Percentiles rank a stretch among this genome's conserved stretches.
phyloP scores from a whole-genome alignment of 2,888 invertebrate genomes.

The Vanessa cardui region DNA sequence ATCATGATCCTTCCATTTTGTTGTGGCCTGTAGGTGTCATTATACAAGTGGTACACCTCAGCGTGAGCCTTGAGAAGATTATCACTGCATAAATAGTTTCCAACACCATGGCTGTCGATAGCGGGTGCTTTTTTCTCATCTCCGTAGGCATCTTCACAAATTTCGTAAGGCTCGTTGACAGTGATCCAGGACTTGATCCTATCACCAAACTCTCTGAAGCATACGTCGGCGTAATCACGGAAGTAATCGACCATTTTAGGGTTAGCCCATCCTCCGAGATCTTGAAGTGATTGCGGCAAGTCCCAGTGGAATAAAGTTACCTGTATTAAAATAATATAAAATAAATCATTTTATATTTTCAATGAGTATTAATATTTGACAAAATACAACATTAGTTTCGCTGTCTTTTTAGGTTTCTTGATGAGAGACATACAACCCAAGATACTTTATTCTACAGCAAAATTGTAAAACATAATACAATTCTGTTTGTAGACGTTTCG shows the following conservation, averaged over 20 bases:
- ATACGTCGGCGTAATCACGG: constrained; percentile 80
- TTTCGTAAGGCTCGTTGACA: constrained; percentile 85
- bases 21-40: constrained; percentile 79
- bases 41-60: constrained; percentile 85
- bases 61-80: constrained; percentile 86
- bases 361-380: background rate
- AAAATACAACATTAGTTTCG: too few relatives aligned
- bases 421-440: too few relatives aligned
- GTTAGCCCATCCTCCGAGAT: constrained; percentile 82
- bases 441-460: too few relatives aligned
- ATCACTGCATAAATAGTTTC: constrained; percentile 85
- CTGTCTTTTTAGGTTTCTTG: too few relatives aligned
- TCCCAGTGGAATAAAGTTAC: constrained; percentile 88
- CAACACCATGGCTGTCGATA: constrained; percentile 79
- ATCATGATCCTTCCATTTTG: constrained; percentile 83
- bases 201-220: constrained; percentile 81
- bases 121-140: constrained; percentile 80
- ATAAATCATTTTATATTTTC: background rate
- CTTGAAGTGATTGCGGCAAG: constrained; percentile 83
- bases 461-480: too few relatives aligned
- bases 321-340: constrained; percentile 48
- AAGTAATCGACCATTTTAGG: constrained; percentile 80
- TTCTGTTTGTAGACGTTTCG: too few relatives aligned
- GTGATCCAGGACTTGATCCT: constrained; percentile 87
- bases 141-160: constrained; percentile 81